phyloP scores from a whole-genome alignment of 1,140 invertebrate species.

The Ganaspis sp. region DNA sequence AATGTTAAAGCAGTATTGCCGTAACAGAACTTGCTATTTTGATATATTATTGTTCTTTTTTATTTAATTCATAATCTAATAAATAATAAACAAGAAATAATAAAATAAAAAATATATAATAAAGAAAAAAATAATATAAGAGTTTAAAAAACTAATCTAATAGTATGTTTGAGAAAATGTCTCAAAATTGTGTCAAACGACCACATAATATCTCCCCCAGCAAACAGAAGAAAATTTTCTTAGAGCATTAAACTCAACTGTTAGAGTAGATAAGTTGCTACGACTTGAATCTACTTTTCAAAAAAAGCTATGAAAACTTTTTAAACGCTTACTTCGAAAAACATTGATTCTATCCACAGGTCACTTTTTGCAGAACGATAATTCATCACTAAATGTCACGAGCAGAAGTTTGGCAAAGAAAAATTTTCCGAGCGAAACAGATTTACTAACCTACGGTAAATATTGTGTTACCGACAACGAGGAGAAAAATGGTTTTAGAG shows the following conservation, averaged over 20 bases:
- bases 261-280: no score
- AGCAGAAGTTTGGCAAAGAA: slow-evolving; percentile 10
- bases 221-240: background rate
- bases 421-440: background rate
- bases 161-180: no score
- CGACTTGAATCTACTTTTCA: background rate
- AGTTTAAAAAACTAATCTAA: no score
- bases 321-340: background rate
- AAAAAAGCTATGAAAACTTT: background rate
- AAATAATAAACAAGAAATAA: no score
- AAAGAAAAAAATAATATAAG: no score
- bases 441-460: slow-evolving; percentile 27
- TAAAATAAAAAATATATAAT: no score
- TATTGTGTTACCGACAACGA: slow-evolving; percentile 1
- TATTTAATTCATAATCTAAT: no score
- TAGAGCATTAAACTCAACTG: background rate
- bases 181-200: no score
- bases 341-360: background rate
- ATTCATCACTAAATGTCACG: slow-evolving; percentile 17
- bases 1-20: no score
- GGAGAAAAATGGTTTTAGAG: background rate
- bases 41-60: no score
- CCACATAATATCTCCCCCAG: no score
- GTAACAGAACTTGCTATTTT: no score
- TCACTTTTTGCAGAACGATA: background rate